Conservation (phyloP, 2,888 invertebrate genomes). For the Cephus spinipes region DNA sequence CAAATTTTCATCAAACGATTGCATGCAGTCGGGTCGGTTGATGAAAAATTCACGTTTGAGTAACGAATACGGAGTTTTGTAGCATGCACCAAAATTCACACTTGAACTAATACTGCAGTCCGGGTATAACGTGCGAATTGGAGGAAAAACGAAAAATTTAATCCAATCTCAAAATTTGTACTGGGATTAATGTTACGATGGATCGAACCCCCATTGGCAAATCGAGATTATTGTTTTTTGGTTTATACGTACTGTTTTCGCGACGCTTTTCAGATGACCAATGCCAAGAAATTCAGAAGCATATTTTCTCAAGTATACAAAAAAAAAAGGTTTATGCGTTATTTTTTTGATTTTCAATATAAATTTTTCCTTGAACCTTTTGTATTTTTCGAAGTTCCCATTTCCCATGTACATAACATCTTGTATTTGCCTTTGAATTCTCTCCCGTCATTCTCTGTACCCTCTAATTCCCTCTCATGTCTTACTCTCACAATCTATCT, state of each 20-base stretch:
- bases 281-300: background rate
- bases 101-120: background rate
- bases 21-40: background rate
- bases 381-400: background rate
- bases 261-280: background rate
- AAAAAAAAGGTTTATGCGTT: background rate
- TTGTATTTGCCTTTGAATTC: background rate
- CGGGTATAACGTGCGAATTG: background rate
- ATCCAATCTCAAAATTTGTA: background rate
- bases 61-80: background rate
- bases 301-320: background rate
- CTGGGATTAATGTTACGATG: background rate
- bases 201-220: background rate
- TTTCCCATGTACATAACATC: background rate
- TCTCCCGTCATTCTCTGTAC: background rate
- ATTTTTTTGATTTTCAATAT: background rate
- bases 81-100: background rate
- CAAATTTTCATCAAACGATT: background rate
- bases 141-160: background rate
- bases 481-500: conserved; percentile 5
- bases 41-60: background rate
- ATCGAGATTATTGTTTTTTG: background rate
- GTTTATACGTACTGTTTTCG: background rate
- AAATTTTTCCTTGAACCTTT: background rate
- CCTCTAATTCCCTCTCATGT: conserved; percentile 8